phyloP scores from a whole-genome alignment of 2,113 vertebrate genomes.

The Elgaria multicarinata region DNA sequence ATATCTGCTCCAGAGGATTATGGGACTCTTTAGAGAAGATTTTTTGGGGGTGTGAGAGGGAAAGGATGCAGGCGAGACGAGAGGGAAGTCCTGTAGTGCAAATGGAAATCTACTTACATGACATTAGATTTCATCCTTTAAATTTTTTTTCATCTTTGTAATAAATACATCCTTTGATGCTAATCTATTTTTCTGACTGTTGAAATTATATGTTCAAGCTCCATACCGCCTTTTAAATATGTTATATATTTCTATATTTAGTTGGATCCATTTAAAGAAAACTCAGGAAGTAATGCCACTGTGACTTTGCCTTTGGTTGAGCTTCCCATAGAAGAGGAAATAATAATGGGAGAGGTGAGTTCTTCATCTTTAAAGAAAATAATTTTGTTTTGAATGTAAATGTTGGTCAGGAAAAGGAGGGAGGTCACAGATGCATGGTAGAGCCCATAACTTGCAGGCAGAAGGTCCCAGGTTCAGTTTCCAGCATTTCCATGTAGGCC shows the following conservation, averaged over 20 bases:
- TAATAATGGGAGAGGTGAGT: constrained; percentile 76
- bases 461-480: not conserved
- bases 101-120: not conserved
- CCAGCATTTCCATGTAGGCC: not conserved
- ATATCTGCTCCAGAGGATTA: not conserved
- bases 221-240: not conserved
- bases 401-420: not conserved
- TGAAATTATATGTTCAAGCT: not conserved
- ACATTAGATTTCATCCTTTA: not conserved
- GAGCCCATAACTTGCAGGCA: not conserved
- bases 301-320: constrained; percentile 66
- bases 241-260: constrained; percentile 32
- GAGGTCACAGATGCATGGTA: not conserved
- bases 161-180: not conserved
- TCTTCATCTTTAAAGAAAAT: not conserved
- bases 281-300: not conserved
- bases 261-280: constrained; percentile 38
- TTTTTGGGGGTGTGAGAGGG: not conserved
- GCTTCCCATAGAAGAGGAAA: constrained; percentile 61
- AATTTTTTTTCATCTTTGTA: not conserved
- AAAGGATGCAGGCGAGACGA: not conserved
- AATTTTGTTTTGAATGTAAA: not conserved
- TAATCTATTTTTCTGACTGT: not conserved
- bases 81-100: not conserved
- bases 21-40: not conserved